Conservation (phyloP, 2,113 vertebrate genomes). For the Galbula dea region DNA sequence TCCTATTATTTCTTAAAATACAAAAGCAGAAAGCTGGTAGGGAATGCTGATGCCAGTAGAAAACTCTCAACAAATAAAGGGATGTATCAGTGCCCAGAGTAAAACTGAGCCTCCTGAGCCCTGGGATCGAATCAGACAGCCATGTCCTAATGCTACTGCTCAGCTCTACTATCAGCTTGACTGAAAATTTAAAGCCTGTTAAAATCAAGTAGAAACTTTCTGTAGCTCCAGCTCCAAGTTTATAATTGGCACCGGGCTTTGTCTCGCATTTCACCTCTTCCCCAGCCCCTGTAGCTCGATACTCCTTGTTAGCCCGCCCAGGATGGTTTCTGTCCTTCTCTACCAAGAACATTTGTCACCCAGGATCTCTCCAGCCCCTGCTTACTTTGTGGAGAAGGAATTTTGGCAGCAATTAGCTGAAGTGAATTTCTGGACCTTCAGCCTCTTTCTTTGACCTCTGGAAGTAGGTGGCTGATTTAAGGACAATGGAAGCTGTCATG, state of each 20-base stretch:
- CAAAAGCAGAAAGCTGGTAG: neutral
- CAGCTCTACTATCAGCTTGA: neutral
- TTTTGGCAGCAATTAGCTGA: conserved; percentile 55
- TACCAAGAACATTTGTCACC: conserved; percentile 70
- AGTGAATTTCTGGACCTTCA: conserved; percentile 6
- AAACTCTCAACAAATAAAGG: neutral
- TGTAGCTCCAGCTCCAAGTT: conserved; percentile 2
- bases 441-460: conserved; percentile 72
- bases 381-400: conserved; percentile 44
- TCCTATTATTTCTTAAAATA: neutral
- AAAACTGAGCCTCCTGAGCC: neutral
- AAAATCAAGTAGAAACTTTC: neutral
- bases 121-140: neutral
- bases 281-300: conserved; percentile 49
- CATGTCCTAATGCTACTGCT: neutral
- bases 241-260: conserved; percentile 19
- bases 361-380: conserved; percentile 20
- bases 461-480: conserved; percentile 67
- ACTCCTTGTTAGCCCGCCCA: conserved; percentile 31
- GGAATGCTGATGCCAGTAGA: neutral
- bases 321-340: conserved; percentile 47
- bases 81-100: neutral
- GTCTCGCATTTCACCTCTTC: conserved; percentile 32
- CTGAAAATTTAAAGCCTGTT: neutral
- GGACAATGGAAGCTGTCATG: conserved; percentile 42